phyloP scores from a whole-genome alignment of 2,113 vertebrate genomes.

The Tautogolabrus adspersus region DNA sequence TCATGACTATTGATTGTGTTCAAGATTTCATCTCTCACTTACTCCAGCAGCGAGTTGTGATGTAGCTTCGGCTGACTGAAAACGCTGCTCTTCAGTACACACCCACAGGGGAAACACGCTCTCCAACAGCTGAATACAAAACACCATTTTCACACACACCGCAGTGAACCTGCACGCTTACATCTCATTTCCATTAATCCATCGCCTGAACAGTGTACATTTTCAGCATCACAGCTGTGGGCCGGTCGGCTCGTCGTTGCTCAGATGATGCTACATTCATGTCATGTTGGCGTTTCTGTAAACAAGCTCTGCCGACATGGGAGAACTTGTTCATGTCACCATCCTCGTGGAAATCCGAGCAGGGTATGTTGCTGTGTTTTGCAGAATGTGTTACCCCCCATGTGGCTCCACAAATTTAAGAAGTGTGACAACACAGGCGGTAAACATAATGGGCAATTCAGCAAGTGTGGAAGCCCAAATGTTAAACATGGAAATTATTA shows the following conservation, averaged over 20 bases:
- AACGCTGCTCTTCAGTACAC: slow-evolving; percentile 36
- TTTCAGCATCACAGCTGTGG: background rate
- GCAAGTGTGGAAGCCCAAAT: slow-evolving; percentile 15
- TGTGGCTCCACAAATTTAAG: slow-evolving; percentile 27
- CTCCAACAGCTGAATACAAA: slow-evolving; percentile 22
- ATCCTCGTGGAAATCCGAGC: slow-evolving; percentile 1
- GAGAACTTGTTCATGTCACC: slow-evolving; percentile 9
- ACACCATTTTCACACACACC: slow-evolving; percentile 21
- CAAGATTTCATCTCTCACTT: slow-evolving; percentile 43
- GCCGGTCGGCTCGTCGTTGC: slow-evolving; percentile 3
- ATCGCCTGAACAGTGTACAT: background rate
- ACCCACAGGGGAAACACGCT: slow-evolving; percentile 24
- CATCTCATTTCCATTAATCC: slow-evolving; percentile 23
- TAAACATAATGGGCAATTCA: slow-evolving; percentile 25
- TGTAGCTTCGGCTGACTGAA: slow-evolving; percentile 31
- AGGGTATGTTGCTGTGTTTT: slow-evolving; percentile 2
- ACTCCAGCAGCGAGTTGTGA: slow-evolving; percentile 6
- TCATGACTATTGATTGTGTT: slow-evolving; percentile 43
- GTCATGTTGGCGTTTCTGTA: slow-evolving; percentile 26
- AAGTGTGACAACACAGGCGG: slow-evolving; percentile 39
- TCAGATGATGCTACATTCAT: background rate
- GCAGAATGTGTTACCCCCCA: slow-evolving; percentile 8
- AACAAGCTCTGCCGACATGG: slow-evolving; percentile 11
- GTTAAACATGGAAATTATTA: slow-evolving; percentile 30
- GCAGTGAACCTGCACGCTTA: slow-evolving; percentile 20